A percentile compares a stretch with the other conserved stretches of the same genome.
phyloP scores from a whole-genome alignment of 2,797 vertebrate species.

The Myotis vivesi region DNA sequence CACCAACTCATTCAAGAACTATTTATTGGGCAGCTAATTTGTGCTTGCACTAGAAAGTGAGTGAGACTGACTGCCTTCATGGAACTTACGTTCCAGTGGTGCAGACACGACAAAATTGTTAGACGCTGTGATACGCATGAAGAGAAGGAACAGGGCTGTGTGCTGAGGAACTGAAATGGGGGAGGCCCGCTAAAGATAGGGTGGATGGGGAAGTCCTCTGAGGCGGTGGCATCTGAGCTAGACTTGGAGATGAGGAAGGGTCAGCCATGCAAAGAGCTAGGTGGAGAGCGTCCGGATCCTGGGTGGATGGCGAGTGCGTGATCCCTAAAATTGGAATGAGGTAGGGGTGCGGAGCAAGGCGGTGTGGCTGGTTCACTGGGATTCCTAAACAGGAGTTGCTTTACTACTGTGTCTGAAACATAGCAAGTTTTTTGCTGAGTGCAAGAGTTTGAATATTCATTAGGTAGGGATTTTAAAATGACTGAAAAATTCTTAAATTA shows the following conservation, averaged over 20 bases:
- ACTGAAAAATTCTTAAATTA: not conserved
- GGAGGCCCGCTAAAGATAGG: not conserved
- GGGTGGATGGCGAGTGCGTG: fast-evolving
- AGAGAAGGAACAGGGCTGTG: not conserved
- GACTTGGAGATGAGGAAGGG: not conserved
- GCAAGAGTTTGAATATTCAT: not conserved
- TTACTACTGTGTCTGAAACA: not conserved
- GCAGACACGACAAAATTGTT: not conserved
- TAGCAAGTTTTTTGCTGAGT: not conserved
- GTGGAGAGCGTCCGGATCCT: not conserved
- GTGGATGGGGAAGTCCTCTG: not conserved
- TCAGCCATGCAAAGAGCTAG: not conserved
- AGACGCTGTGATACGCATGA: not conserved
- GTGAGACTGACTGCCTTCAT: not conserved
- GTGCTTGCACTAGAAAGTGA: not conserved
- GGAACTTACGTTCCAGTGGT: not conserved
- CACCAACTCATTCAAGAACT: not conserved
- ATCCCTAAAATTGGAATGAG: not conserved
- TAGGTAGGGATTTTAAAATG: not conserved
- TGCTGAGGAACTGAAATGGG: not conserved
- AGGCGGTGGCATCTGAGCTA: not conserved
- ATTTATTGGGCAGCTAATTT: not conserved
- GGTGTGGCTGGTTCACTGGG: not conserved
- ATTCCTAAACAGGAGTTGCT: not conserved
- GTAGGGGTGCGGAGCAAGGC: not conserved